Percentiles rank a stretch among this genome's conserved stretches.
phyloP scores from a whole-genome alignment of 1,140 invertebrate genomes.

The Trichonephila clavata region DNA sequence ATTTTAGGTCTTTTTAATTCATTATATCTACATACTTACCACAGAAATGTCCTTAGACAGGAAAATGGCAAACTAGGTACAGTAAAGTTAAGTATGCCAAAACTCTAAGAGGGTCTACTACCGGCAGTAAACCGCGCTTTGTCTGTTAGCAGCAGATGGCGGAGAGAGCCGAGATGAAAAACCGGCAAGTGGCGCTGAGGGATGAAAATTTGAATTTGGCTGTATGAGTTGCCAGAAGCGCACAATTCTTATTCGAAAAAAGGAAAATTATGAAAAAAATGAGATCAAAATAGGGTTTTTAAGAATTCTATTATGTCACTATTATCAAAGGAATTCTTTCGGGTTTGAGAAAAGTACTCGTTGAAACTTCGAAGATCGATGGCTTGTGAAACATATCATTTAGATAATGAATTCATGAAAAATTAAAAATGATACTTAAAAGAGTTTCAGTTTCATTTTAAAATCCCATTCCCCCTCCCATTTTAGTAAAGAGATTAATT shows the following conservation, averaged over 20 bases:
- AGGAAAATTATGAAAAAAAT: conserved; percentile 46
- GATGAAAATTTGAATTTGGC: conserved; percentile 69
- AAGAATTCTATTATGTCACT: not conserved
- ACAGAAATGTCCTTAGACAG: conserved; percentile 24
- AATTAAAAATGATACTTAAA: too few species aligned
- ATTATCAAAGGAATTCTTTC: not conserved
- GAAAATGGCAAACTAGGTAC: conserved; percentile 59
- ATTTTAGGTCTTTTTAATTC: not conserved
- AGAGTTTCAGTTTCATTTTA: too few species aligned
- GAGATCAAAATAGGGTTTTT: conserved; percentile 9
- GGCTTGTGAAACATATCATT: too few species aligned
- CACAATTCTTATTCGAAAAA: conserved; percentile 51
- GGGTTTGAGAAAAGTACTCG: not conserved
- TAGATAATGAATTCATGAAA: too few species aligned
- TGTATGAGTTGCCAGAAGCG: conserved; percentile 63
- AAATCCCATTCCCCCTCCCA: too few species aligned
- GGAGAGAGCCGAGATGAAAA: conserved; percentile 5
- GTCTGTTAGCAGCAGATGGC: conserved; percentile 60
- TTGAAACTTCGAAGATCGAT: too few species aligned
- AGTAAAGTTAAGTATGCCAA: conserved; percentile 31
- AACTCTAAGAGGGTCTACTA: not conserved
- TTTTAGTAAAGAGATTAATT: too few species aligned
- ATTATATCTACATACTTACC: conserved; percentile 15
- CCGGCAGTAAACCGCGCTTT: conserved; percentile 63
- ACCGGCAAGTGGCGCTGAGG: conserved; percentile 47